Base-by-base conservation (phyloP, 37 sponge, comb jelly and placozoan species). In the Beroe ovata region DNA sequence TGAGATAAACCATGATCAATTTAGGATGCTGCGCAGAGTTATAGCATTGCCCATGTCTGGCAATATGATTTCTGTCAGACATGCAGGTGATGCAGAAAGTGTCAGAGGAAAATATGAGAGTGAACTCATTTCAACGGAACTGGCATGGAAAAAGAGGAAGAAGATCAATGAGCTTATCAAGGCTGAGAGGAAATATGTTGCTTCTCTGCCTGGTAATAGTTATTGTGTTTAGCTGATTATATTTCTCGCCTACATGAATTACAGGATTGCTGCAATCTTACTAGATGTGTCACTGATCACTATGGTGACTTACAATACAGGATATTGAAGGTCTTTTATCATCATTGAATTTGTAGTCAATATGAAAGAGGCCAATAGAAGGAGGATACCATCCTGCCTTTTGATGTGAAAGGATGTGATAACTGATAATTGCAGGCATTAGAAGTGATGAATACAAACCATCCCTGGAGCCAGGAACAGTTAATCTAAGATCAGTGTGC, bases 391-490 rank as follows among this genome's bases (percentile, higher is more conserved):
- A n/a, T n/a, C n/a, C n/a, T n/a, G n/a, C n/a, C n/a, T n/a, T n/a
- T n/a, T n/a, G n/a, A n/a, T n/a, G n/a, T n/a, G n/a, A n/a, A n/a
- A n/a, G n/a, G n/a, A n/a, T n/a, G n/a, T n/a, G n/a, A n/a, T n/a
- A n/a, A n/a, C n/a, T n/a, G n/a, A n/a, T n/a, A n/a, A n/a, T n/a
- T n/a, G n/a, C n/a, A 77, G 84, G 84, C 3, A n/a, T 77, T 4
- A 39, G 28, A 16, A 77, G 84, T 77, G 84, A 77, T 23, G 84
- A 77, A 23, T 77, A 77, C 28, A 11, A 40, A 23, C 84, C 84
- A 19, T 77, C 84, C 8, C 23, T 77, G 84, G 84, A 77, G 84
- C 84, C 84, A 42, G 84, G 84, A 22, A 77, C 84, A 28, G 21
- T 77, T 25, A 77, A 77, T 54, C 47, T 77, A 3, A 11, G 84